Percentiles rank a stretch among this genome's conserved stretches.
Evolutionary conservation across 1,140 invertebrate genomes (phyloP).

Genomic region (Portunus trituberculatus): DNA sequence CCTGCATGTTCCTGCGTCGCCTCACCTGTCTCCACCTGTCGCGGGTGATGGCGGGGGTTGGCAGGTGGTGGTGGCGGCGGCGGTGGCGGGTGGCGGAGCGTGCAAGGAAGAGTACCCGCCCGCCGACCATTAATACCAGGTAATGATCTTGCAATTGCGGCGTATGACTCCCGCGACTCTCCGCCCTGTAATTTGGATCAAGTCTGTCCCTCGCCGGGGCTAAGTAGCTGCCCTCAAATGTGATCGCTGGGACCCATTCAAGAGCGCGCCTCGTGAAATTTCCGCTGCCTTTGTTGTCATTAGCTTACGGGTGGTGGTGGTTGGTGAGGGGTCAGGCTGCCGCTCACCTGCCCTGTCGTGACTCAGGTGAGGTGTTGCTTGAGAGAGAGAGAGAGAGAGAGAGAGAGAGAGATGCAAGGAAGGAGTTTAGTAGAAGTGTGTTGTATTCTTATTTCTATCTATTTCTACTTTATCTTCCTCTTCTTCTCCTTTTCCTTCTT

Average conservation of each 20-base stretch:
- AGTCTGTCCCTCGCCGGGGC: constrained; percentile 48
- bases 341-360: too few species aligned
- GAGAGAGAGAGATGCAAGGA: too few species aligned
- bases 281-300: constrained; percentile 51
- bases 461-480: too few species aligned
- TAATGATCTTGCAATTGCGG: constrained; percentile 66
- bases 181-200: constrained; percentile 62
- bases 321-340: too few species aligned
- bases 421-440: too few species aligned
- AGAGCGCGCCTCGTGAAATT: constrained; percentile 45
- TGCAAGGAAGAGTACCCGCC: constrained; percentile 23
- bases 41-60: not conserved
- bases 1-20: not conserved
- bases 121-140: constrained; percentile 54
- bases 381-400: too few species aligned
- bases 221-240: constrained; percentile 65
- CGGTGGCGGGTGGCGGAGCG: constrained; percentile 4
- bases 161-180: constrained; percentile 49
- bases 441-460: too few species aligned
- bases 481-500: not conserved
- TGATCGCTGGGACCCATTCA: constrained; percentile 51
- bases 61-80: not conserved
- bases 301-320: not conserved
- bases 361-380: too few species aligned
- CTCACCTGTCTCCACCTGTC: not conserved